Base-by-base conservation (phyloP, 2,113 vertebrate species). In the Ailurus styani region DNA sequence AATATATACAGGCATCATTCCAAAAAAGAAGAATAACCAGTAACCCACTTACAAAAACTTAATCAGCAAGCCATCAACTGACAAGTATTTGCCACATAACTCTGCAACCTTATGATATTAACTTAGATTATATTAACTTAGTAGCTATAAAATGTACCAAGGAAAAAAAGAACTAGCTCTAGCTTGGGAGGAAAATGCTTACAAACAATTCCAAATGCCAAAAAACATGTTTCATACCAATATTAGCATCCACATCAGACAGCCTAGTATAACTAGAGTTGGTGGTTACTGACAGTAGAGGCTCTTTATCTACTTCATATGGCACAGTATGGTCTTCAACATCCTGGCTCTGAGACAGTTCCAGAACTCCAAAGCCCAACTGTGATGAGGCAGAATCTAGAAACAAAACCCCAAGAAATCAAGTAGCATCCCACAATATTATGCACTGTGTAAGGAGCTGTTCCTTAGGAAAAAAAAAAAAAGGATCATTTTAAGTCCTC, bases 291-390 rank as follows among this genome's bases (percentile, higher is more conserved):
- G 94, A 60, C 31, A 85, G 96, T 87, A 82, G 12, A n/a, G 89
- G 97, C 10, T 37, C 50, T 75, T 5, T 96, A 87, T 93, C 88
- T 70, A 7, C 90, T 95, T 98, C 97, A 87, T 0, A 68, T n/a
- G 97, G 88, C 60, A 93, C 1, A 0, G 88, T 95, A 50, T 98
- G 98, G 27, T 97, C 98, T n/a, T 98, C 98, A 20, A 99, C 90
- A 96, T 99, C 99, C 98, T 99, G 99, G 98, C 99, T 99, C 98
- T 99, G 99, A 0, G 99, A 99, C 10, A 99, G 99, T 98, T 99
- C 99, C 14, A 99, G 98, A 64, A 99, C 98, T 66, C 99, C 99
- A 88, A 99, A 99, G 29, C 97, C 98, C 85, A 98, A 60, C 96
- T 99, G 99, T 64, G 99, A 99, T 5, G 97, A 98, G 90, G 98